Evolutionary conservation across 2,797 vertebrate genomes (phyloP).

Genomic region (Sebastiscus tertius): DNA sequence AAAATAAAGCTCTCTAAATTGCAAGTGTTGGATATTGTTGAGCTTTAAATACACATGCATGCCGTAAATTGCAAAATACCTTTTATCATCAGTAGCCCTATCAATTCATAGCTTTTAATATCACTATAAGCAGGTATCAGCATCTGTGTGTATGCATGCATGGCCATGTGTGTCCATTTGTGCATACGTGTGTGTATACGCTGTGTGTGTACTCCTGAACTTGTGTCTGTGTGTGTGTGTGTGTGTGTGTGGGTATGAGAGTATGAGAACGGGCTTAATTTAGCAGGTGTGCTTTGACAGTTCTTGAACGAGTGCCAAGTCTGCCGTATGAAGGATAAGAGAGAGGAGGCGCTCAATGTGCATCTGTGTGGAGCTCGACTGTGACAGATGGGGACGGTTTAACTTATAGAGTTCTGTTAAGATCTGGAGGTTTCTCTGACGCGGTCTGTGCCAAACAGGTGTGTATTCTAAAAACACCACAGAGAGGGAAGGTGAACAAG

Average conservation of each 20-base stretch:
- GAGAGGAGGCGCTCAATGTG: conserved; percentile 73
- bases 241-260: conserved; percentile 21
- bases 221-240: conserved; percentile 2
- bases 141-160: conserved; percentile 16
- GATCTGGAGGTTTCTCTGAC: conserved; percentile 82
- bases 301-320: conserved; percentile 85
- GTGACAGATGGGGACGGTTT: conserved; percentile 88
- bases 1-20: neutral
- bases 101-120: conserved; percentile 24
- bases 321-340: conserved; percentile 75
- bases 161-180: neutral
- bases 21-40: neutral
- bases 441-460: conserved; percentile 84
- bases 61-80: neutral
- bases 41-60: neutral
- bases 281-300: conserved; percentile 87
- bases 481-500: conserved; percentile 66
- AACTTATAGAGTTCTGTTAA: conserved; percentile 88
- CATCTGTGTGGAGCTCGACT: conserved; percentile 79
- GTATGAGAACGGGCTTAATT: conserved; percentile 81
- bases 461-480: conserved; percentile 75
- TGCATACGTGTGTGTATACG: conserved; percentile 12
- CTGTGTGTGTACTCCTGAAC: conserved; percentile 31
- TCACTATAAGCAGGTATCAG: conserved; percentile 37
- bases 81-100: neutral